These are phyloP conservation scores for Ameiurus melas DNA, from an alignment of 2,113 vertebrate genomes.

Conservation along the genomic window DNA sequence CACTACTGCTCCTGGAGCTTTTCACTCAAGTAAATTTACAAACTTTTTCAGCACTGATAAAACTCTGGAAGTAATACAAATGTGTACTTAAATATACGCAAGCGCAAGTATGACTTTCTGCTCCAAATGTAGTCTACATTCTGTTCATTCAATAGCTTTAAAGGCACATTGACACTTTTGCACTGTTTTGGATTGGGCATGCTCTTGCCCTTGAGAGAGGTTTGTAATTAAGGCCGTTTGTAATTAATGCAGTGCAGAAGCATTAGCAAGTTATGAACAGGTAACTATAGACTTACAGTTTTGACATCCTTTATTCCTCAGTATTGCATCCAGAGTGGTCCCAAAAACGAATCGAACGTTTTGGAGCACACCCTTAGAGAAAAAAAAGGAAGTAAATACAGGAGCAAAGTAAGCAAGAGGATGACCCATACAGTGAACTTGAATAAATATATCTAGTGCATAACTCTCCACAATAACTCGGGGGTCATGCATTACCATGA, in stretches of 20 bases:
- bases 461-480: background rate
- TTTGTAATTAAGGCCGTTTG: background rate
- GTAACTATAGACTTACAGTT: constrained; percentile 75
- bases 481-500: constrained; percentile 80
- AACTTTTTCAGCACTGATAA: background rate
- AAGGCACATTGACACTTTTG: background rate
- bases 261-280: background rate
- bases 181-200: background rate
- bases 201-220: background rate
- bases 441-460: background rate
- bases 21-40: background rate
- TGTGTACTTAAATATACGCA: background rate
- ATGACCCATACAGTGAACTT: background rate
- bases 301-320: constrained; percentile 96
- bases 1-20: background rate
- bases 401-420: background rate
- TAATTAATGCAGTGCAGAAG: background rate
- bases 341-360: constrained; percentile 97
- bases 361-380: constrained; percentile 95
- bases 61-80: background rate
- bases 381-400: background rate
- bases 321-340: constrained; percentile 89
- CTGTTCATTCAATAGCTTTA: background rate
- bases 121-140: background rate
- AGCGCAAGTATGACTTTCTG: background rate